Conservation (phyloP, 1,140 invertebrate species). For the Adoxophyes honmai region DNA sequence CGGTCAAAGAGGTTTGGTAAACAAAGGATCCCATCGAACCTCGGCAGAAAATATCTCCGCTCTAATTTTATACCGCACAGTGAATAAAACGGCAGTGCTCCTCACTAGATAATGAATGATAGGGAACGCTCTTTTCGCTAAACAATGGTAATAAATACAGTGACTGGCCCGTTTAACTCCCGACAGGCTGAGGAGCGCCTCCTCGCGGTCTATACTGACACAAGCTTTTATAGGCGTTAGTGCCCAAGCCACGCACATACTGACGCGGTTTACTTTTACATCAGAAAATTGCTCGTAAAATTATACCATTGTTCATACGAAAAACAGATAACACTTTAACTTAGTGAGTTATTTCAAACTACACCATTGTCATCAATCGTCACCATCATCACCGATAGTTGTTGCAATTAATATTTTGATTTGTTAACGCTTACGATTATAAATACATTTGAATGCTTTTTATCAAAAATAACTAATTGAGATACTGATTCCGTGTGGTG, state of each 20-base stretch:
- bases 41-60: constrained; percentile 1
- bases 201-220: constrained; percentile 20
- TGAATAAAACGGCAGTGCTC: constrained; percentile 32
- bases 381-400: too few relatives aligned
- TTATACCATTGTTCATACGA: too few relatives aligned
- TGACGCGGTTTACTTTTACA: background rate
- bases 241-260: constrained; percentile 14
- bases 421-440: too few relatives aligned
- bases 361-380: too few relatives aligned
- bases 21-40: background rate
- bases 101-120: constrained; percentile 59
- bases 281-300: too few relatives aligned
- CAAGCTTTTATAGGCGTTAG: constrained; percentile 19
- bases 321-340: too few relatives aligned
- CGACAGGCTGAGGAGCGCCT: constrained; percentile 33
- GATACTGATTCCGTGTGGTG: too few relatives aligned
- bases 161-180: constrained; percentile 53
- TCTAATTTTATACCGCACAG: constrained; percentile 25
- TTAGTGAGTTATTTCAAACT: too few relatives aligned
- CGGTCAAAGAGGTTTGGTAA: constrained; percentile 4
- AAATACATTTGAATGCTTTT: too few relatives aligned
- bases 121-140: constrained; percentile 61
- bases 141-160: constrained; percentile 76
- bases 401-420: too few relatives aligned
- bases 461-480: too few relatives aligned